Evolutionary conservation across 1,140 invertebrate species (phyloP).

Genomic region (Aphelinus atriplicis): DNA sequence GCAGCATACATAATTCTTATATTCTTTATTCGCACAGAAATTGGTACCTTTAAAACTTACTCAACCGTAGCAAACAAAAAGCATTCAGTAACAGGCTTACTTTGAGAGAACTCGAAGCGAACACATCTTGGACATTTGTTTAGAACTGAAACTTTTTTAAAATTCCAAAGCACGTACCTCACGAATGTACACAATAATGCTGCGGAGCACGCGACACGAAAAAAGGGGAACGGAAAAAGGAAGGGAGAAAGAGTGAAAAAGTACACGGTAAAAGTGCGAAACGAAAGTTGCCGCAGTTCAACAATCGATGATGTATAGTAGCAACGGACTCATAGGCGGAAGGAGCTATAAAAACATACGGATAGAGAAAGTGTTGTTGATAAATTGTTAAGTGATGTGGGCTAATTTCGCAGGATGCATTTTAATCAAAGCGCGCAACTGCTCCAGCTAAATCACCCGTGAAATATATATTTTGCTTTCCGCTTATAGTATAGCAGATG

Average conservation of each 20-base stretch:
- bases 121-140: slow-evolving; percentile 12
- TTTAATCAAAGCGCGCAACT: too few relatives aligned
- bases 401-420: neutral
- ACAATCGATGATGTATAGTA: too few relatives aligned
- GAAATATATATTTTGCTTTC: too few relatives aligned
- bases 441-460: too few relatives aligned
- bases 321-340: too few relatives aligned
- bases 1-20: too few relatives aligned
- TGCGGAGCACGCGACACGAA: slow-evolving; percentile 5
- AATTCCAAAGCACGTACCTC: slow-evolving; percentile 27
- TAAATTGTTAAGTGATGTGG: slow-evolving; percentile 2
- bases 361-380: neutral
- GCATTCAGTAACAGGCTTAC: too few relatives aligned
- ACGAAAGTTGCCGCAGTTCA: neutral
- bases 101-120: neutral
- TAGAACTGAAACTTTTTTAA: slow-evolving; percentile 6
- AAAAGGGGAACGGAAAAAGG: neutral
- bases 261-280: slow-evolving; percentile 7
- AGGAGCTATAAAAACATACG: too few relatives aligned
- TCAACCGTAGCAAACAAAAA: too few relatives aligned
- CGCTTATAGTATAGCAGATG: too few relatives aligned
- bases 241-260: neutral
- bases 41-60: too few relatives aligned
- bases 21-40: too few relatives aligned
- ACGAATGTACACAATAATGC: slow-evolving; percentile 17